These are phyloP conservation scores for Panurus biarmicus DNA, from an alignment of 2,113 vertebrate species.

Conservation along the genomic window DNA sequence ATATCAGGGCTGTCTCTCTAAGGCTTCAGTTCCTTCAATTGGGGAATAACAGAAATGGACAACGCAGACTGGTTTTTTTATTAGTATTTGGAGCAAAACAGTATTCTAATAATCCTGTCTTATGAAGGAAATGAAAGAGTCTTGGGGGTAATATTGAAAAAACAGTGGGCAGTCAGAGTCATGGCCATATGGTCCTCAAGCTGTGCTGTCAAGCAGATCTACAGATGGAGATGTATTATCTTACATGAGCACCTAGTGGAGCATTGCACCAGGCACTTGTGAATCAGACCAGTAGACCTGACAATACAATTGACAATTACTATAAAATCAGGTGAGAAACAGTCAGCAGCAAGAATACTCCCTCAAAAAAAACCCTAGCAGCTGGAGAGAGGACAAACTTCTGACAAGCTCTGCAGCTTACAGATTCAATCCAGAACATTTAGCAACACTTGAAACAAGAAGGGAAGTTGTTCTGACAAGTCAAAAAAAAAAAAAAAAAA, in stretches of 20 bases:
- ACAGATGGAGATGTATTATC: slow-evolving; percentile 62
- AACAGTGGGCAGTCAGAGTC: slow-evolving; percentile 56
- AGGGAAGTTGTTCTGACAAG: slow-evolving; percentile 1
- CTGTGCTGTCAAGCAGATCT: slow-evolving; percentile 58
- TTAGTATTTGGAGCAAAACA: slow-evolving; percentile 27
- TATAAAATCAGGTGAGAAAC: slow-evolving; percentile 30
- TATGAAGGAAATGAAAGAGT: slow-evolving; percentile 47
- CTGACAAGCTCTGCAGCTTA: not conserved
- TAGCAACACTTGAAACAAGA: not conserved
- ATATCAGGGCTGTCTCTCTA: not conserved
- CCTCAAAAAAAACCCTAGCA: not conserved
- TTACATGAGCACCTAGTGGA: slow-evolving; percentile 45
- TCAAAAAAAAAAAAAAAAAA: not conserved
- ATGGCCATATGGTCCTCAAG: slow-evolving; percentile 65
- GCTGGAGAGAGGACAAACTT: not conserved
- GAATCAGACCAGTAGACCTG: slow-evolving; percentile 33
- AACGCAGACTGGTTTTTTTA: not conserved
- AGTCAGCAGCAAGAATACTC: not conserved
- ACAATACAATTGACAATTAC: slow-evolving; percentile 3
- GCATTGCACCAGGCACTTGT: slow-evolving; percentile 36
- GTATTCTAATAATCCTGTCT: slow-evolving; percentile 34
- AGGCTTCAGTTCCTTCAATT: not conserved
- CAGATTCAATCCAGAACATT: not conserved
- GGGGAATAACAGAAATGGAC: not conserved
- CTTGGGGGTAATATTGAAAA: slow-evolving; percentile 59